Base-by-base conservation (phyloP, 2,888 invertebrate species). In the Machimus atricapillus region DNA sequence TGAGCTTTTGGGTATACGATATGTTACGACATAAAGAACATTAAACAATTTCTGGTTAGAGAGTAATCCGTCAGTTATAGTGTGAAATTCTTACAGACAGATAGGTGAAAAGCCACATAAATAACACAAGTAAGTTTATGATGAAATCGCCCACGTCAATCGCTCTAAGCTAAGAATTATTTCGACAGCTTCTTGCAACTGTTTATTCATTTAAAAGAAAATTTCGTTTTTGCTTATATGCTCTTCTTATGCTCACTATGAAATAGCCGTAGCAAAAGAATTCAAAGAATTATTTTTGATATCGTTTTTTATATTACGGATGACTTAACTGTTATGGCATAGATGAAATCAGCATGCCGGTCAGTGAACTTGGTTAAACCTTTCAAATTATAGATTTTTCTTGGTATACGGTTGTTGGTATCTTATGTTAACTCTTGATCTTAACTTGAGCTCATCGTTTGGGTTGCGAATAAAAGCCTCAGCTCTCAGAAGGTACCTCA, bases 401-500 rank as follows among this genome's bases (percentile, higher is more conserved):
- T 16, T 23, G 46, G n/a, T 16, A 16, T 82, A 56, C 56, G 34
- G 56, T 58, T 56, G 14, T 16, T 16, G 19, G 27, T 56, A 23
- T 82, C 58, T 82, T 34, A 82, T 66, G 23, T 14, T 27, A 58
- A 12, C 58, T 82, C n/a, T 82, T 19, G 34, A n/a, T 37, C 66
- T 66, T 23, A 82, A n/a, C n/a, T 31, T 14, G 66, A 82, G 23
- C 40, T 23, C 31, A 82, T 58, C 34, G 37, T 23, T 58, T 19
- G 37, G 37, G 37, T 19, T 82, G 82, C 31, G 37, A 58, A 82
- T 82, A 82, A 82, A 82, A 82, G 58, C 19, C 58, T 58, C 23
- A 16, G 82, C 58, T 19, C 23, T 1, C 58, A 58, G 58, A 52
- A 82, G 34, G 40, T 23, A 37, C 31, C 19, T 14, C 58, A 58